Percentiles rank a stretch among this genome's conserved stretches.
phyloP scores from a whole-genome alignment of 2,797 vertebrate species.

The Pseudomugil tenellus region DNA sequence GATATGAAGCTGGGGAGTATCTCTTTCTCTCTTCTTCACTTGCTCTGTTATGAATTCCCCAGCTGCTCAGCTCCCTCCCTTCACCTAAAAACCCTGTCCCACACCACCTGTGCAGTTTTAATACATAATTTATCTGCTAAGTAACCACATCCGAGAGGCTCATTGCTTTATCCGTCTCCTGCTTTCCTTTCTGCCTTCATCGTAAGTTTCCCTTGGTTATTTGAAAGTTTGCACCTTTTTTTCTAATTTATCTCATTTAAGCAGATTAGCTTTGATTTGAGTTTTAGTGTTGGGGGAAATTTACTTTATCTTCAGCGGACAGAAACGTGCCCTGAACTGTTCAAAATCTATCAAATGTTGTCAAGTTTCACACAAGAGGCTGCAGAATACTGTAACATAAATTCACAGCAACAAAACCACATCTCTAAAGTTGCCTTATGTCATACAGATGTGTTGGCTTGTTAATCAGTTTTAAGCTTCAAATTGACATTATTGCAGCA shows the following conservation, averaged over 20 bases:
- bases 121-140: slow-evolving; percentile 84
- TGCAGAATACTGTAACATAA: background rate
- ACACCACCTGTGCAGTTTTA: slow-evolving; percentile 81
- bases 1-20: slow-evolving; percentile 78
- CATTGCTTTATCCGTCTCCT: slow-evolving; percentile 35
- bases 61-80: slow-evolving; percentile 60
- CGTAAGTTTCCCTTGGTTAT: slow-evolving; percentile 17
- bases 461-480: background rate
- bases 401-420: background rate
- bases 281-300: slow-evolving; percentile 10
- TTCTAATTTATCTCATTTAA: slow-evolving; percentile 44
- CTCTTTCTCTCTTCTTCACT: slow-evolving; percentile 54
- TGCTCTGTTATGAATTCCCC: slow-evolving; percentile 66
- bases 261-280: slow-evolving; percentile 47
- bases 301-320: background rate
- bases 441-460: background rate
- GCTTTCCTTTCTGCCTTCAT: slow-evolving; percentile 26
- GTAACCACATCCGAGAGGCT: slow-evolving; percentile 76
- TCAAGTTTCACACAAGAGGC: background rate
- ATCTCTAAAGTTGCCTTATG: background rate
- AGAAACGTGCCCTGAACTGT: background rate
- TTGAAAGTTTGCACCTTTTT: slow-evolving; percentile 31
- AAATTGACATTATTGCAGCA: background rate
- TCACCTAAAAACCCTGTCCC: slow-evolving; percentile 68
- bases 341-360: background rate